These are phyloP conservation scores for Cydia amplana DNA, from an alignment of 1,140 invertebrate genomes.

Conservation along the genomic window DNA sequence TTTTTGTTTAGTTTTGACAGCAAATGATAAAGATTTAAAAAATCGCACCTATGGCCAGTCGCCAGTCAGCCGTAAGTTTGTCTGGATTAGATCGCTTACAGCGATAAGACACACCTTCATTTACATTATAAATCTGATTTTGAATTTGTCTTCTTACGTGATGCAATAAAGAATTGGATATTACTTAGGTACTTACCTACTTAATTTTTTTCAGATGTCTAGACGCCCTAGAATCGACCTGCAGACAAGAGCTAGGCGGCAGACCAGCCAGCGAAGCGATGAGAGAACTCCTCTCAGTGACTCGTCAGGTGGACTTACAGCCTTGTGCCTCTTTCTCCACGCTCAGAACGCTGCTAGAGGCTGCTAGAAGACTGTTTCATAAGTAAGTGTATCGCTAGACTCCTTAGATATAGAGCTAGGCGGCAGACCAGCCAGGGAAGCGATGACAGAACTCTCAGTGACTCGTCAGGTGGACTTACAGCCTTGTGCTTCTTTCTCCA, in stretches of 20 bases:
- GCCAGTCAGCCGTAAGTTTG: too few species aligned
- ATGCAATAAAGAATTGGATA: too few species aligned
- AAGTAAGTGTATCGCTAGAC: conserved; percentile 56
- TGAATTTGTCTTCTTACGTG: too few species aligned
- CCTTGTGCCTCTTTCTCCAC: conserved; percentile 88
- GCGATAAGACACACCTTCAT: too few species aligned
- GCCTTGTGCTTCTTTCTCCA: conserved; percentile 86
- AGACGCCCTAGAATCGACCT: conserved; percentile 61
- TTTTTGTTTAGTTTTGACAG: too few species aligned
- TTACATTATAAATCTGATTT: too few species aligned
- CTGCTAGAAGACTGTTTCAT: conserved; percentile 86
- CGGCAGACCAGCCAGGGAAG: too few species aligned
- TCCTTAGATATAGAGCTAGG: too few species aligned
- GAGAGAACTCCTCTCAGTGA: conserved; percentile 90
- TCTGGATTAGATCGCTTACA: too few species aligned
- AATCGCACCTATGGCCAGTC: too few species aligned
- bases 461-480: conserved; percentile 93
- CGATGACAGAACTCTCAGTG: conserved; percentile 90
- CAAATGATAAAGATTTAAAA: too few species aligned
- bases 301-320: conserved; percentile 91
- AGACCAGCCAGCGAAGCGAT: conserved; percentile 88
- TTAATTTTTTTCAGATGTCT: conserved; percentile 59
- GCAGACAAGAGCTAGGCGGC: conserved; percentile 52
- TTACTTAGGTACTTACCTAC: neutral
- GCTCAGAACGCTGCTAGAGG: conserved; percentile 87